Base-by-base conservation (phyloP, 2,113 vertebrate genomes). In the Anarrhichthys ocellatus region DNA sequence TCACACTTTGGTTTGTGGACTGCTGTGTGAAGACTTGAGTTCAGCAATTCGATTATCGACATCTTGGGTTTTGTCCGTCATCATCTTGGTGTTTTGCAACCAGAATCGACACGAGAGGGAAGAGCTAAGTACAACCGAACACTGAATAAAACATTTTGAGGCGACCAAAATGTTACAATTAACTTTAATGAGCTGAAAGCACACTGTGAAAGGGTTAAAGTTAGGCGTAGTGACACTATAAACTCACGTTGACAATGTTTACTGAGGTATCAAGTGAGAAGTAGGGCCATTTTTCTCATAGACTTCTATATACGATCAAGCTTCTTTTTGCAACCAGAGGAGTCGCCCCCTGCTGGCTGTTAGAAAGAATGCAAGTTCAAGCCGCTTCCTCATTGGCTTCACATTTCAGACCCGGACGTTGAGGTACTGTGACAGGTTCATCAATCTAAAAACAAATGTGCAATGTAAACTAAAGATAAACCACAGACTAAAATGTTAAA, bases 401-500 rank as follows among this genome's bases (percentile, higher is more conserved):
- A 58, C 32, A 54, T 15, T 62, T 48, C 48, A 65, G 22, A 58
- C 3, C 44, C 4, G 4, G 14, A 7, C 46, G 5, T 14, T 38
- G 38, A 38, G 17, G 54, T 58, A 14, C n/a, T 27, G 27, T 27
- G 48, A 50, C 48, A 50, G 48, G 56, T 59, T 59, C 18, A 48
- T 71, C 48, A 40, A 32, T 65, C 32, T 0, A 48, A 66, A 7
- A 64, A 20, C 38, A 65, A 32, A 44, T 65, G 20, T 34, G 2
- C 13, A 50, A 13, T 73, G 54, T 50, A 50, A 27, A 59, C 27
- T 59, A 32, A 34, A 72, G 73, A 27, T 36, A 36, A 38, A 38
- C 56, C 18, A 46, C 20, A 20, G n/a, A 62, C 34, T 27, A 36
- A 73, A 78, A 48, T 32, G 52, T 68, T 27, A 24, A 42, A 78